phyloP scores from a whole-genome alignment of 2,113 vertebrate genomes.

The Heptranchias perlo region DNA sequence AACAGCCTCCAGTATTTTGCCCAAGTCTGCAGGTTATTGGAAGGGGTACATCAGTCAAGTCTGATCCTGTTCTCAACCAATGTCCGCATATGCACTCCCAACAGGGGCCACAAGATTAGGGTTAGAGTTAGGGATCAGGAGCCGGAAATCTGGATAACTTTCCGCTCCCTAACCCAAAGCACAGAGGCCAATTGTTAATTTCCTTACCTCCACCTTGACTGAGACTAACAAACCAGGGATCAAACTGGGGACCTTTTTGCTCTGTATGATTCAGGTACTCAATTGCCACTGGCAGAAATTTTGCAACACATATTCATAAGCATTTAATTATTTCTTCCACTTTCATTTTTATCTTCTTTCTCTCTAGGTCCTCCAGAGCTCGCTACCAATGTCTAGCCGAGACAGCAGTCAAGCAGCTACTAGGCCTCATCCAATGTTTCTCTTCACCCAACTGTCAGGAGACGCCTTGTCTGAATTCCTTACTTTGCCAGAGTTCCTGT shows the following conservation, averaged over 20 bases:
- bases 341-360: neutral
- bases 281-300: neutral
- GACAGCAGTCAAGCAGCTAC: neutral
- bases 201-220: neutral
- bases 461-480: neutral
- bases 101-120: neutral
- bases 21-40: neutral
- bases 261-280: neutral
- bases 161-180: neutral
- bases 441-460: neutral
- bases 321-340: neutral
- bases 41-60: neutral
- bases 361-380: neutral
- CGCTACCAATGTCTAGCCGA: neutral
- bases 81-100: neutral
- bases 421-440: neutral
- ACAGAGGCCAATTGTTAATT: neutral
- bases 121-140: neutral
- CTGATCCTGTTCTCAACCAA: neutral
- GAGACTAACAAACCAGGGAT: neutral
- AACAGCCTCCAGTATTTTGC: neutral
- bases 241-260: neutral
- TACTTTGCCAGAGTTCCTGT: neutral
- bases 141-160: neutral
- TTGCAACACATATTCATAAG: neutral